Evolutionary conservation across 2,797 vertebrate species (phyloP).

Genomic region (Graptemys geographica): DNA sequence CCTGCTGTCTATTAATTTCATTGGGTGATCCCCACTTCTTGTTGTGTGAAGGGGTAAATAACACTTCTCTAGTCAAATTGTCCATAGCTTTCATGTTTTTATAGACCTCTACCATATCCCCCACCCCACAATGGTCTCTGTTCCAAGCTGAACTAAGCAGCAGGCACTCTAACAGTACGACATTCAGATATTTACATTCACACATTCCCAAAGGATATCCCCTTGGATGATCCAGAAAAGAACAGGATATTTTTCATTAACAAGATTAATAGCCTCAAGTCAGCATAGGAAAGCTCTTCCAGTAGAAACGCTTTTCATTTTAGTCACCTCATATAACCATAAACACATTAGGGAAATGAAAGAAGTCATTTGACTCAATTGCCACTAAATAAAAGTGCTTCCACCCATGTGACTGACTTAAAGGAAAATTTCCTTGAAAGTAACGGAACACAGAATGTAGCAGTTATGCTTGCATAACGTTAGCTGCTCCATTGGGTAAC

Average conservation of each 20-base stretch:
- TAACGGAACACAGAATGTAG: rapidly evolving
- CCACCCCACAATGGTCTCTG: no score
- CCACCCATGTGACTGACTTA: rapidly evolving
- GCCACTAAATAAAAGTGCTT: background rate
- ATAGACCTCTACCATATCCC: no score
- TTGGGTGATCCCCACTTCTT: no score
- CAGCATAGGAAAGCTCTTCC: background rate
- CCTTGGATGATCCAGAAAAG: background rate
- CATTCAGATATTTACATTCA: background rate
- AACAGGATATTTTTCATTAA: background rate
- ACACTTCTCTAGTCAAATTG: no score
- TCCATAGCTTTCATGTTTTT: no score
- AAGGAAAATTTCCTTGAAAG: background rate
- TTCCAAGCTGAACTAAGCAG: background rate
- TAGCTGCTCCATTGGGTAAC: rapidly evolving
- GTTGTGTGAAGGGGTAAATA: no score
- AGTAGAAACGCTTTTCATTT: background rate
- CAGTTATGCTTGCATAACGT: background rate
- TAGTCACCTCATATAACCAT: background rate
- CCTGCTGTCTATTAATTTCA: no score
- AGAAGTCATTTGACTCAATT: background rate
- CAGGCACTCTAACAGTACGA: background rate
- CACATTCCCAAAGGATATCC: rapidly evolving
- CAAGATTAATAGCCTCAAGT: background rate
- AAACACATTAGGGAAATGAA: background rate